phyloP scores from a whole-genome alignment of 2,113 vertebrate species.

The Oreocharis arfaki region DNA sequence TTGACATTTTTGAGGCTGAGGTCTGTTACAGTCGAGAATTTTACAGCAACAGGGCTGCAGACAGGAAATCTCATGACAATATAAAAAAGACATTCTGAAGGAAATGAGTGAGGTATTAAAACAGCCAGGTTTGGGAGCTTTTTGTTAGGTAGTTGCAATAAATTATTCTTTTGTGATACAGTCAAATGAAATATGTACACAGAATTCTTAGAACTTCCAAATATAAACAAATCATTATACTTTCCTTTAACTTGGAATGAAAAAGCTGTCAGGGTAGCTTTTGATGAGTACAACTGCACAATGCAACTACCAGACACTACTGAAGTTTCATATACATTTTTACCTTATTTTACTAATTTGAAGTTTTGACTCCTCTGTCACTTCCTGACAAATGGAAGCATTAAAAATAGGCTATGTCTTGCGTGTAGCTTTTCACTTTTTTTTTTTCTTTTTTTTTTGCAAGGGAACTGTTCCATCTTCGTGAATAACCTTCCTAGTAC shows the following conservation, averaged over 20 bases:
- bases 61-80: constrained; percentile 37
- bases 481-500: background rate
- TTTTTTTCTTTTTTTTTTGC: background rate
- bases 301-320: constrained; percentile 1
- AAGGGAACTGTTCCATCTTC: background rate
- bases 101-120: constrained; percentile 45
- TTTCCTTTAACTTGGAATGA: constrained; percentile 57
- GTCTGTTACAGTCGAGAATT: constrained; percentile 22
- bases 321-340: constrained; percentile 49
- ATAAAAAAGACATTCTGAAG: constrained; percentile 28
- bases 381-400: constrained; percentile 20
- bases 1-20: constrained; percentile 42
- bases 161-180: constrained; percentile 68
- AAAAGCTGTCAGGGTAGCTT: constrained; percentile 56
- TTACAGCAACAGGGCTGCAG: constrained; percentile 14
- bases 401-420: constrained; percentile 40
- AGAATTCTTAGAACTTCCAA: constrained; percentile 61
- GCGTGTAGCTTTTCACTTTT: background rate
- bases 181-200: constrained; percentile 48
- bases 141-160: constrained; percentile 54
- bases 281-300: constrained; percentile 61
- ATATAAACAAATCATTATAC: constrained; percentile 69
- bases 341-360: constrained; percentile 34
- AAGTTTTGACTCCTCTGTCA: constrained; percentile 51
- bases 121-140: constrained; percentile 9